A percentile compares a stretch with the other conserved stretches of the same genome.
Evolutionary conservation across 2,888 invertebrate genomes (phyloP).

Genomic region (Charanyca ferruginea): DNA sequence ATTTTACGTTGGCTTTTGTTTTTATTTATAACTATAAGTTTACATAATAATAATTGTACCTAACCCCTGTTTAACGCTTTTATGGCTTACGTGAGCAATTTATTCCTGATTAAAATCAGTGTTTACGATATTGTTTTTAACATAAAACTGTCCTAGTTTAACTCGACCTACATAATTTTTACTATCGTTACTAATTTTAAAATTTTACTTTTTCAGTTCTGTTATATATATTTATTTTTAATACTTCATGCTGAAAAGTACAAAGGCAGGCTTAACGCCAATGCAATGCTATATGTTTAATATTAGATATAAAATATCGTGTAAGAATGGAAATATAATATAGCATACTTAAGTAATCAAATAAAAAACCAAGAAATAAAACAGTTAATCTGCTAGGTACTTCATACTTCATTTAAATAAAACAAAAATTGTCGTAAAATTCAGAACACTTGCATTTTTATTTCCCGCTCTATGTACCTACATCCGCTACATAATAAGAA

Average conservation of each 20-base stretch:
- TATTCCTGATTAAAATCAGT: slow-evolving; percentile 31
- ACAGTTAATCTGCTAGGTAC: no score
- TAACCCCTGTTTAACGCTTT: neutral
- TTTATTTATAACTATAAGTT: no score
- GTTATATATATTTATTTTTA: no score
- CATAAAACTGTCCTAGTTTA: slow-evolving; percentile 41
- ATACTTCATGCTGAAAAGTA: no score
- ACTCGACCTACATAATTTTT: slow-evolving; percentile 38
- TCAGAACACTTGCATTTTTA: neutral
- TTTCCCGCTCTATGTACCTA: neutral
- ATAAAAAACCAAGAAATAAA: no score
- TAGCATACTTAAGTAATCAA: no score
- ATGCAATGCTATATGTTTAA: no score
- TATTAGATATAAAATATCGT: no score
- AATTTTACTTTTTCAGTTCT: no score
- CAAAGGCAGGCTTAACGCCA: no score
- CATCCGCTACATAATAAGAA: neutral
- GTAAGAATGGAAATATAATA: no score
- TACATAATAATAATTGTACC: slow-evolving; percentile 1
- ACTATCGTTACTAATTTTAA: neutral
- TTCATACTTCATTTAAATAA: neutral
- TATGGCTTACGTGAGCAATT: slow-evolving; percentile 7
- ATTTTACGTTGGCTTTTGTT: no score
- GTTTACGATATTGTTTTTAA: slow-evolving; percentile 15
- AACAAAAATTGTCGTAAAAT: neutral